Base-by-base conservation (phyloP, 2,113 vertebrate species). In the Ochotona curzoniae region DNA sequence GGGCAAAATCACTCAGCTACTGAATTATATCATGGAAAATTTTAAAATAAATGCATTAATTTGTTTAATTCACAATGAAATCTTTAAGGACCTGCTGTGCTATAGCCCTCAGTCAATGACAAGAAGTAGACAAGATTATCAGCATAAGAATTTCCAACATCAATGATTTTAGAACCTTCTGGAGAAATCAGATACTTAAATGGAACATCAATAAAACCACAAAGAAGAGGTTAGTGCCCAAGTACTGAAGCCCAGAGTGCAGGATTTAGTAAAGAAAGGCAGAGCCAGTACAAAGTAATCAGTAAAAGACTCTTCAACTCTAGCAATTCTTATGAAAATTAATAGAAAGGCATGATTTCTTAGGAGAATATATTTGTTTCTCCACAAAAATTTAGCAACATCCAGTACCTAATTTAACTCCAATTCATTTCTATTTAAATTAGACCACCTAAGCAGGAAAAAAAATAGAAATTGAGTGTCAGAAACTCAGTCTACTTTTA, bases 101-200 rank as follows among this genome's bases (percentile, higher is more conserved):
- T 49, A 57, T 47, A 47, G 13, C 80, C 79, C 87, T 86, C 74
- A 86, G 12, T 51, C 64, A 79, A 95, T 75, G 84, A 91, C 75
- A 84, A 95, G 47, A 94, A 86, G 23, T 25, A 35, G 70, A 74
- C 80, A 90, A 93, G 10, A 93, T 49, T 64, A 30, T 86, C 83
- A 86, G 1, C 38, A 47, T 10, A 80, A 35, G 28, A 93, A 66
- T 89, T 76, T 7, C 14, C 44, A 75, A 86, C 80, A 79, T 90
- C 71, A 67, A 11, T 32, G 74, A 71, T 86, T 85, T 93, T 49
- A 70, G 44, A 80, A 89, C 5, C 60, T 95, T 61, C 44, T 75
- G 91, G 80, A 96, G 89, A 61, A 92, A 71, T 8, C 26, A 91
- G 83, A 71, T 28, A 85, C 93, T 93, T 85, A 82, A 91, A 70